phyloP scores from a whole-genome alignment of 2,888 invertebrate genomes.

The Drosophila ustulata region DNA sequence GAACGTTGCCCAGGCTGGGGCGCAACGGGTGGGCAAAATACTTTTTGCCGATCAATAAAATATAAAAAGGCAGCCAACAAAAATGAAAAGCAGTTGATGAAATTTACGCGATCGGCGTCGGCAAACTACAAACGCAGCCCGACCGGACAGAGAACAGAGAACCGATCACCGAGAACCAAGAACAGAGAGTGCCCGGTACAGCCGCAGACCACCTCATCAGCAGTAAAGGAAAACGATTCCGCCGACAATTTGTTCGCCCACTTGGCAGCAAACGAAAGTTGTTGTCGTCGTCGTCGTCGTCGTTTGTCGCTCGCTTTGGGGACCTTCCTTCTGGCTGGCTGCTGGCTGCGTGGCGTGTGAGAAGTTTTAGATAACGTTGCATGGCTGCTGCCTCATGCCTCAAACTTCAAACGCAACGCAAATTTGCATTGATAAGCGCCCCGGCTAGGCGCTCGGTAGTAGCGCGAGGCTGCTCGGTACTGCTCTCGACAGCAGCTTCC shows the following conservation, averaged over 20 bases:
- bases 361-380: slow-evolving; percentile 73
- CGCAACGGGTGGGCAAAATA: slow-evolving; percentile 69
- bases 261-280: slow-evolving; percentile 47
- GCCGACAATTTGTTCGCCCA: slow-evolving; percentile 64
- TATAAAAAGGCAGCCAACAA: slow-evolving; percentile 4
- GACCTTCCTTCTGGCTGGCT: slow-evolving; percentile 46
- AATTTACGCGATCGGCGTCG: slow-evolving; percentile 81
- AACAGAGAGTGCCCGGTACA: neutral
- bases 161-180: too few relatives aligned
- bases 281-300: slow-evolving; percentile 51
- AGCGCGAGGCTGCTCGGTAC: slow-evolving; percentile 18
- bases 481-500: slow-evolving; percentile 37
- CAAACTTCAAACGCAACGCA: slow-evolving; percentile 45
- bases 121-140: slow-evolving; percentile 71
- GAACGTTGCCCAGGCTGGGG: slow-evolving; percentile 15
- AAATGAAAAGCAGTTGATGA: slow-evolving; percentile 80
- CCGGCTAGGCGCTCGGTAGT: neutral
- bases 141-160: slow-evolving; percentile 22
- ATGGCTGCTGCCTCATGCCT: slow-evolving; percentile 56
- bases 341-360: slow-evolving; percentile 62
- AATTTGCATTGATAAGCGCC: slow-evolving; percentile 71
- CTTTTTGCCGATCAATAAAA: slow-evolving; percentile 72
- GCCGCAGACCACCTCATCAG: neutral
- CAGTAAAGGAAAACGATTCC: neutral
- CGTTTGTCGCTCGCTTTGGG: neutral